Percentiles rank a stretch among this genome's conserved stretches.
phyloP scores from a whole-genome alignment of 2,797 vertebrate species.

The Peromyscus melanophrys region DNA sequence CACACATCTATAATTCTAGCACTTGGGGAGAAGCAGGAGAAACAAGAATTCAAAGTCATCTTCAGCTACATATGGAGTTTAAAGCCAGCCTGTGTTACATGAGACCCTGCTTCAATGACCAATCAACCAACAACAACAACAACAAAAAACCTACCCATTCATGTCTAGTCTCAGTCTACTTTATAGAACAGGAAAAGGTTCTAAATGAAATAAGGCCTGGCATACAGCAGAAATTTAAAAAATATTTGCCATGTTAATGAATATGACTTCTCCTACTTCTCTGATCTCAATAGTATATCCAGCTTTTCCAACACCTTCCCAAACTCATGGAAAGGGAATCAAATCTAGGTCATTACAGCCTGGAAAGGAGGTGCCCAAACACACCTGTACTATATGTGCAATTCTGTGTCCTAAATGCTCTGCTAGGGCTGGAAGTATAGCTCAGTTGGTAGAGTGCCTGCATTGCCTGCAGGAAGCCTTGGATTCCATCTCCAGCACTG shows the following conservation, averaged over 20 bases:
- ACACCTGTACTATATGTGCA: neutral
- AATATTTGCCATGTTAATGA: slow-evolving; percentile 14
- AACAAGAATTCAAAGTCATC: neutral
- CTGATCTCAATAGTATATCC: neutral
- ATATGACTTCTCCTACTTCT: slow-evolving; percentile 45
- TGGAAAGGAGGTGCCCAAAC: neutral
- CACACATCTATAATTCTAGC: neutral
- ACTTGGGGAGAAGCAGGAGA: neutral
- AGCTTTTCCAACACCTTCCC: slow-evolving; percentile 1
- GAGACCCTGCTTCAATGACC: neutral
- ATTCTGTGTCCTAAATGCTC: neutral
- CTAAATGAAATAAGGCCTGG: slow-evolving; percentile 14
- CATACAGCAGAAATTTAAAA: neutral
- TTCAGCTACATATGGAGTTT: neutral
- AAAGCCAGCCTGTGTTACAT: neutral
- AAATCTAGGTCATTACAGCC: neutral
- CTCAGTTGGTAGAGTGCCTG: neutral
- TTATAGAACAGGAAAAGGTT: neutral
- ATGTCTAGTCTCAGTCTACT: neutral
- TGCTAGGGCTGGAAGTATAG: neutral
- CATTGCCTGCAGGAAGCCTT: neutral
- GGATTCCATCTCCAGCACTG: neutral
- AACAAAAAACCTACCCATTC: neutral
- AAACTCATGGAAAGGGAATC: neutral
- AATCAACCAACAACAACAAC: neutral